Evolutionary conservation across 2,888 invertebrate genomes (phyloP), one percentile per base, ranked within the genome.

Genomic region (Taenaris catops): DNA sequence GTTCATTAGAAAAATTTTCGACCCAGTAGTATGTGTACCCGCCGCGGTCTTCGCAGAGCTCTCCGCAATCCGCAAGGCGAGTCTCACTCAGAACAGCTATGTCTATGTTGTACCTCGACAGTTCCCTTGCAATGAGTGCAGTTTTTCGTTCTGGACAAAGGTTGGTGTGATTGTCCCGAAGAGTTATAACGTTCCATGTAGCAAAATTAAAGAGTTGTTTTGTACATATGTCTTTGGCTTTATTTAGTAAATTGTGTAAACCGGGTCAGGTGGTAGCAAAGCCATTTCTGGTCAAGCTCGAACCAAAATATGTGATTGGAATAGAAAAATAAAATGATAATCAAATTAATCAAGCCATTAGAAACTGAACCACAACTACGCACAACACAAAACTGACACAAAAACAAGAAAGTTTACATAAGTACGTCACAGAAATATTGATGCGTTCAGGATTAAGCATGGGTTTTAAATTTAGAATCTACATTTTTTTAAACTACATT

Each of bases 251-350:
- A 94, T 88, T 35, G 91, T 89, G 70, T 91, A 94, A 55, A 92
- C 89, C 39, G 94, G 94, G 78, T 94, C 94, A 32, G 93, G 93
- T 47, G 94, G 93, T 78, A 92, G 79, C 56, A 93, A 89, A 63
- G 93, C 92, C 93, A 92, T 93, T 51, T 64, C 60, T 66, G 78
- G 75, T 79, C 79, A 83, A 84, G 78, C 81, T 76, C 67, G 54
- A 80, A 83, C 73, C 72, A 62, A 81, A 83, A 80, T 68, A 65
- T 69, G 58, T 59, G 59, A 61, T 63, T 55, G 66, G 62, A 74
- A 72, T 69, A 64, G 61, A 61, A 75, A 79, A 84, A 74, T 63
- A 74, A 79, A 81, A 74, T 63, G 66, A 65, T 70, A 74, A 72
- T 48, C 51, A 60, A 83, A 74, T 72, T 74, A 81, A 79, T 83